Evolutionary conservation across 2,113 vertebrate species (phyloP), one percentile per base, ranked within the genome.

Genomic region (Craseonycteris thonglongyai): DNA sequence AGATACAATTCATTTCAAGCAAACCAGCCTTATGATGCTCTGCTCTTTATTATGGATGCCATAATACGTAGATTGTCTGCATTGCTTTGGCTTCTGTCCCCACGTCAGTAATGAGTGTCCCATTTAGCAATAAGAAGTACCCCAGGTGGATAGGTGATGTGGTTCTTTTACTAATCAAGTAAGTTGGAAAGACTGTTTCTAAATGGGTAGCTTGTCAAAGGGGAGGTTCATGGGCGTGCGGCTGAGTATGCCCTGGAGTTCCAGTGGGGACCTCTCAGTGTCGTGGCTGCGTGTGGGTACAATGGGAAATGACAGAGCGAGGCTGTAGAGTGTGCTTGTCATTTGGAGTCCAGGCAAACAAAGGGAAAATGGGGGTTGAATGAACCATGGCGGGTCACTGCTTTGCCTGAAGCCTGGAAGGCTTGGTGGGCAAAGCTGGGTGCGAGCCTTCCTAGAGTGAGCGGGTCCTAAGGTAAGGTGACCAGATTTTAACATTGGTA

Each of bases 341-440:
- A 28, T 69, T 51, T 40, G 40, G 58, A 51, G 51, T 90, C 45
- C 8, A 47, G 35, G 66, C 35, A 24, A 30, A 30, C 19, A 4
- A 24, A 65, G 69, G 28, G 40, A 24, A 12, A 61, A 74, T 28
- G 28, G 33, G 33, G 21, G 6, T n/a, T 86, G 79, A 69, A 42
- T 35, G 22, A 45, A 24, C 7, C 6, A 0, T 11, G 19, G 1
- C 0, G 0, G 45, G 38, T 9, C 45, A 6, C 8, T 33, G 49
- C 78, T 30, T 21, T 30, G 12, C 66, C 45, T 58, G 40, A 10
- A 28, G 80, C 7, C 1, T n/a, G 35, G 63, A 6, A 54, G 59
- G 47, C 12, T 33, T 8, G 42, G 42, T 28, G 35, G 42, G 69
- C 21, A 9, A 1, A 42, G 56, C 3, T 16, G 51, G 68, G 16